Percentiles rank a stretch among this genome's conserved stretches.
Conservation (phyloP, 2,888 invertebrate species). For the Enchytraeus crypticus region DNA sequence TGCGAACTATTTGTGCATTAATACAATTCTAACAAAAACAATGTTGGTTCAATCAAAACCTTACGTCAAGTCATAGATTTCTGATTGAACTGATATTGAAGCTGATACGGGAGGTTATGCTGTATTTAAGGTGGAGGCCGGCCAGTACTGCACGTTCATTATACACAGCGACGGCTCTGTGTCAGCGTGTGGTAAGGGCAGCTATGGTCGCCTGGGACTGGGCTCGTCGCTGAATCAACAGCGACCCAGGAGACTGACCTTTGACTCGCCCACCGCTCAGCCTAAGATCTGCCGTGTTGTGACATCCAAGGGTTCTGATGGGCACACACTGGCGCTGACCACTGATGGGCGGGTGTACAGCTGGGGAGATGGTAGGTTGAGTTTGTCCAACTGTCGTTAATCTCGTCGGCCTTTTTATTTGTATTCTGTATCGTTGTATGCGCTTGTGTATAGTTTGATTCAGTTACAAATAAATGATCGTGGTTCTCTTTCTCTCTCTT, state of each 20-base stretch:
- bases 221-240: constrained; percentile 59
- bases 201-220: constrained; percentile 57
- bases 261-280: constrained; percentile 50
- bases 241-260: constrained; percentile 54
- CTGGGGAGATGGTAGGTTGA: constrained; percentile 57
- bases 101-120: too few species aligned
- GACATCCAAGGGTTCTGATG: constrained; percentile 60
- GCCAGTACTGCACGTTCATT: constrained; percentile 60
- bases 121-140: constrained; percentile 61
- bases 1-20: too few species aligned
- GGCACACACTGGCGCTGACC: constrained; percentile 59
- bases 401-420: too few species aligned
- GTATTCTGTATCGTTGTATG: too few species aligned
- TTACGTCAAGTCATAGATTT: too few species aligned
- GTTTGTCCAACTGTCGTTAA: too few species aligned
- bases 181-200: constrained; percentile 52
- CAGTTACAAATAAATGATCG: too few species aligned
- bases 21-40: too few species aligned
- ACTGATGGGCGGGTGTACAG: constrained; percentile 61
- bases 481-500: too few species aligned
- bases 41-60: too few species aligned
- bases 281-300: constrained; percentile 53
- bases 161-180: constrained; percentile 56
- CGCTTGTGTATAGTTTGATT: too few species aligned
- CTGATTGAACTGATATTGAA: too few species aligned